These are phyloP conservation scores for Coptodon bakossiorum DNA, from an alignment of 2,113 vertebrate genomes.

Conservation along the genomic window DNA sequence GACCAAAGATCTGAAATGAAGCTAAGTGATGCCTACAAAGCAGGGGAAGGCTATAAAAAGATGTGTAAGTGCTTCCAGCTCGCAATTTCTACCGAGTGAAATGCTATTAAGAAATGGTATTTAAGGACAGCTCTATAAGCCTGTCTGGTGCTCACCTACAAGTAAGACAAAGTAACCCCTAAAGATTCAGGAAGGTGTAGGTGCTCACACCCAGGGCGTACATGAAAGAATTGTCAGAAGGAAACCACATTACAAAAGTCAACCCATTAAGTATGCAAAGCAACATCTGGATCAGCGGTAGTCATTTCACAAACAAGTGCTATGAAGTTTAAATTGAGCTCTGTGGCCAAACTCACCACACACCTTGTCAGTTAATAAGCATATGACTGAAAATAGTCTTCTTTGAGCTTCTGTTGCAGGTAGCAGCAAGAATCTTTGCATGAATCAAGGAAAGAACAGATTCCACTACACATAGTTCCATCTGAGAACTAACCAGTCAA, in stretches of 20 bases:
- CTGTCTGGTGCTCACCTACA: neutral
- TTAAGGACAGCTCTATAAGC: neutral
- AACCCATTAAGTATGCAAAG: neutral
- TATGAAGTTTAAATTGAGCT: neutral
- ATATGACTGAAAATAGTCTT: neutral
- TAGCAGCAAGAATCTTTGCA: neutral
- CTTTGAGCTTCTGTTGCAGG: neutral
- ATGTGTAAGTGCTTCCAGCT: neutral
- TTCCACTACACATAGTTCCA: neutral
- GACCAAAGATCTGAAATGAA: neutral
- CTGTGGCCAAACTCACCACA: neutral
- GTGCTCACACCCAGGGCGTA: neutral
- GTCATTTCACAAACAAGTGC: neutral
- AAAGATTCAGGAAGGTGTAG: neutral
- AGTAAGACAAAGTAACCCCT: neutral
- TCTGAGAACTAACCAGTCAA: rapidly evolving
- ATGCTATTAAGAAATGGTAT: neutral
- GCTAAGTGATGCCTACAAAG: neutral
- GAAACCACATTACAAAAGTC: neutral
- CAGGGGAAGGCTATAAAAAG: neutral
- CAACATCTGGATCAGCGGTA: neutral
- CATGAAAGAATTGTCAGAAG: neutral
- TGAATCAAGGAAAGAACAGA: neutral
- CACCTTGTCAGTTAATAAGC: neutral
- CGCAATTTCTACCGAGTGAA: neutral